A percentile compares a stretch with the other conserved stretches of the same genome.
phyloP scores from a whole-genome alignment of 2,113 vertebrate genomes.

The Bothrops jararaca region DNA sequence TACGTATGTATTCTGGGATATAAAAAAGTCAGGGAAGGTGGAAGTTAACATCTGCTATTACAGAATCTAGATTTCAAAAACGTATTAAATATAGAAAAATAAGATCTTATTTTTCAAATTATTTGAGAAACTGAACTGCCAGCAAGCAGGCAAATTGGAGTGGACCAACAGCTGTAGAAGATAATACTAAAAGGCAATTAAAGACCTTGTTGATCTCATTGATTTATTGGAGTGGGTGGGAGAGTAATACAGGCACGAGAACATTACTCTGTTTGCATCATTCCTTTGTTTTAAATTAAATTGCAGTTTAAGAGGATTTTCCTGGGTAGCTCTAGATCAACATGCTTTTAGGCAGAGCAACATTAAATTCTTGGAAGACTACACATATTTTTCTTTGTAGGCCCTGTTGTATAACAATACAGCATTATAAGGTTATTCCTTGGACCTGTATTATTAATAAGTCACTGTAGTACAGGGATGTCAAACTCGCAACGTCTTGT shows the following conservation, averaged over 20 bases:
- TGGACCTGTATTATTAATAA: background rate
- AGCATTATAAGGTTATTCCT: background rate
- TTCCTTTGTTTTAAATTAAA: background rate
- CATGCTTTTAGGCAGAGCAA: background rate
- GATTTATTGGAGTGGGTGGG: background rate
- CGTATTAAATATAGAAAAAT: conserved; percentile 25
- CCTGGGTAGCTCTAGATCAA: background rate
- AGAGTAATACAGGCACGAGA: background rate
- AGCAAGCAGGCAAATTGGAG: conserved; percentile 39
- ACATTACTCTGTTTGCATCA: background rate
- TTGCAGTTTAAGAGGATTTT: background rate
- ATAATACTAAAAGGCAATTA: background rate
- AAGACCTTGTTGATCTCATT: background rate
- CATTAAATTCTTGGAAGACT: background rate
- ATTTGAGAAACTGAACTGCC: conserved; percentile 28
- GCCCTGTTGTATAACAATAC: background rate
- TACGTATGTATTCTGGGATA: background rate
- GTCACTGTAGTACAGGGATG: too few species aligned
- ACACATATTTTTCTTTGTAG: background rate
- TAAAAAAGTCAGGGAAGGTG: background rate
- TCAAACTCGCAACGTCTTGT: too few species aligned
- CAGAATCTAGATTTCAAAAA: background rate
- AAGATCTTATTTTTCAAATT: conserved; percentile 37
- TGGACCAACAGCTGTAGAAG: background rate
- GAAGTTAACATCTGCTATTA: conserved; percentile 6